Percentiles rank a stretch among this genome's conserved stretches.
Evolutionary conservation across 1,140 invertebrate species (phyloP).

Genomic region (Drosophila ercepeae): DNA sequence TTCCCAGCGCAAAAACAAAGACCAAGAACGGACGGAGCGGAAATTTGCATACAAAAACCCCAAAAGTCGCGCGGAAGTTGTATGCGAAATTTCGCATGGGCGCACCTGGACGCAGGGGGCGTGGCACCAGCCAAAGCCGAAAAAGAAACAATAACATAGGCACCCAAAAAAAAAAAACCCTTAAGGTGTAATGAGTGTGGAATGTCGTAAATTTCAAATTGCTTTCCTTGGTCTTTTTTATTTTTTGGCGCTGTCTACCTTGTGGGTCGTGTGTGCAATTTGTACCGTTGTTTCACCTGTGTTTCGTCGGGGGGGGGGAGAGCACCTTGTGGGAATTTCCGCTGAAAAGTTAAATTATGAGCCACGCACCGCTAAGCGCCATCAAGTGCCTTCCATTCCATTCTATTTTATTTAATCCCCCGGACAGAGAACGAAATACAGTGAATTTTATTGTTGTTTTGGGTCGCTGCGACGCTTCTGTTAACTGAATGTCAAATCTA

Average conservation of each 20-base stretch:
- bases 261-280: constrained; percentile 53
- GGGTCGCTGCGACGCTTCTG: constrained; percentile 27
- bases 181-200: constrained; percentile 79
- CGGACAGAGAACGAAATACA: constrained; percentile 21
- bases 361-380: constrained; percentile 59
- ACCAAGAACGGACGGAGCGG: constrained; percentile 50
- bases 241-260: constrained; percentile 40
- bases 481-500: constrained; percentile 81
- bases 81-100: constrained; percentile 72
- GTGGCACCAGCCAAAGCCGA: constrained; percentile 43
- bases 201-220: constrained; percentile 81
- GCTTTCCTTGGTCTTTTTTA: constrained; percentile 37
- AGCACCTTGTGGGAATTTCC: constrained; percentile 69
- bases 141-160: constrained; percentile 1
- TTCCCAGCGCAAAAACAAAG: constrained; percentile 32
- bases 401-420: neutral
- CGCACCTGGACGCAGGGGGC: constrained; percentile 58
- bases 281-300: constrained; percentile 33
- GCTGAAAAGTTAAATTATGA: constrained; percentile 64
- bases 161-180: constrained; percentile 21
- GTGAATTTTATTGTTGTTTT: constrained; percentile 15
- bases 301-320: constrained; percentile 2
- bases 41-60: constrained; percentile 73
- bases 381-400: constrained; percentile 11
- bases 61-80: constrained; percentile 66